Conservation (phyloP, 2,113 vertebrate species). For the Chaenogobius annularis region DNA sequence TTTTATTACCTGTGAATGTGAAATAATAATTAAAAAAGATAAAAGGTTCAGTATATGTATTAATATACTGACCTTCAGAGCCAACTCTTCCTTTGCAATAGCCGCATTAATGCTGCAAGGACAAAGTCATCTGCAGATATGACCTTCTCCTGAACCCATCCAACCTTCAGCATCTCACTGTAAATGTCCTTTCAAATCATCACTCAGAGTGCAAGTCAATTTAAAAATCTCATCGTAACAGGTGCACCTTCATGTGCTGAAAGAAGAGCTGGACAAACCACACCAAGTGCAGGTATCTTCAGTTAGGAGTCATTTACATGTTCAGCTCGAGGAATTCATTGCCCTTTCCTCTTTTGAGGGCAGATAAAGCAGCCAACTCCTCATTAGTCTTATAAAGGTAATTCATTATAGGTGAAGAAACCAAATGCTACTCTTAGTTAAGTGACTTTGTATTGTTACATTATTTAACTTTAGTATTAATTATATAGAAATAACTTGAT, state of each 20-base stretch:
- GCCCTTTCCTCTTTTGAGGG: background rate
- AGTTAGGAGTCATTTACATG: background rate
- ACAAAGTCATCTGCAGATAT: background rate
- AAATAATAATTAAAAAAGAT: background rate
- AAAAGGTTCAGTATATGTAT: too few relatives aligned
- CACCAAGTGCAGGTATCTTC: background rate
- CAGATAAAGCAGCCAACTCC: background rate
- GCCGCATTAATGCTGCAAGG: background rate
- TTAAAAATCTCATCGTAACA: background rate
- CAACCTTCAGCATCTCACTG: background rate
- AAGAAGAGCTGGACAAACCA: background rate
- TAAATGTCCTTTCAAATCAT: background rate
- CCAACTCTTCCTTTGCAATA: background rate
- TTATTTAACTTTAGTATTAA: background rate
- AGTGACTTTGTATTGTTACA: background rate
- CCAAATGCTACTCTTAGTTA: background rate
- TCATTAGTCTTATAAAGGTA: background rate
- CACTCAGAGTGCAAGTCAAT: background rate
- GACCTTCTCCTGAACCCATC: background rate
- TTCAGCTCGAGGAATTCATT: background rate
- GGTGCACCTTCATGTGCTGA: background rate
- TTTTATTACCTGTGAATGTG: background rate
- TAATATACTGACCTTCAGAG: too few relatives aligned
- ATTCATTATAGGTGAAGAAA: constrained; percentile 1
- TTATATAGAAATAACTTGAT: background rate